Conservation (phyloP, 1,140 invertebrate genomes). For the Heliconius congener region DNA sequence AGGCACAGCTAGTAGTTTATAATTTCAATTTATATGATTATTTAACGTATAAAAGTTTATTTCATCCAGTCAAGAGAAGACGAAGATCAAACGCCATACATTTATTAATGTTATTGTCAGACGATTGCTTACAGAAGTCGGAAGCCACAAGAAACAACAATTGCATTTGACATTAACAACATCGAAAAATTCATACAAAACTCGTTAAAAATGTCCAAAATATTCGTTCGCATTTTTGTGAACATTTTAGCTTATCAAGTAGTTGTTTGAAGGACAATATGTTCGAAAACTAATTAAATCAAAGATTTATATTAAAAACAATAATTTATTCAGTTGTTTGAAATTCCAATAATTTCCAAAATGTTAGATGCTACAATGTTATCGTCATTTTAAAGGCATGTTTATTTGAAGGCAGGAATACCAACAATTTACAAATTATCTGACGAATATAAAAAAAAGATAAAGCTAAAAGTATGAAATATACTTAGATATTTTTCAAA, state of each 20-base stretch:
- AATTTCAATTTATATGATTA: not conserved
- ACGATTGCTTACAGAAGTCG: slow-evolving; percentile 55
- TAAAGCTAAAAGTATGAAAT: too few species aligned
- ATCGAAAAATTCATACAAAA: slow-evolving; percentile 62
- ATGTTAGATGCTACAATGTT: too few species aligned
- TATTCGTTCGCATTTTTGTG: not conserved
- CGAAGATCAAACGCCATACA: slow-evolving; percentile 18
- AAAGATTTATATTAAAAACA: not conserved
- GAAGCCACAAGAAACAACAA: slow-evolving; percentile 33
- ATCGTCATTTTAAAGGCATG: too few species aligned
- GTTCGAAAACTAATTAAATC: not conserved
- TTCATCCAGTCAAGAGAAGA: slow-evolving; percentile 4
- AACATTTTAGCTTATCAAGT: not conserved
- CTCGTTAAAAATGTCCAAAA: slow-evolving; percentile 57
- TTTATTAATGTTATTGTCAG: slow-evolving; percentile 58
- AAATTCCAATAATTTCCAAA: too few species aligned
- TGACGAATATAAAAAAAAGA: too few species aligned
- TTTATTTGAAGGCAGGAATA: too few species aligned
- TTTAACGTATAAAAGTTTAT: not conserved
- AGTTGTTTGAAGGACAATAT: not conserved
- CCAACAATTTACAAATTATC: too few species aligned
- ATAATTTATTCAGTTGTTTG: too few species aligned
- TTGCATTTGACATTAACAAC: slow-evolving; percentile 47
- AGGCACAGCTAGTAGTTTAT: too few species aligned
- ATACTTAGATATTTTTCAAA: not conserved